Percentiles rank a stretch among this genome's conserved stretches.
Conservation (phyloP, 2,113 vertebrate genomes). For the Chloropsis hardwickii region DNA sequence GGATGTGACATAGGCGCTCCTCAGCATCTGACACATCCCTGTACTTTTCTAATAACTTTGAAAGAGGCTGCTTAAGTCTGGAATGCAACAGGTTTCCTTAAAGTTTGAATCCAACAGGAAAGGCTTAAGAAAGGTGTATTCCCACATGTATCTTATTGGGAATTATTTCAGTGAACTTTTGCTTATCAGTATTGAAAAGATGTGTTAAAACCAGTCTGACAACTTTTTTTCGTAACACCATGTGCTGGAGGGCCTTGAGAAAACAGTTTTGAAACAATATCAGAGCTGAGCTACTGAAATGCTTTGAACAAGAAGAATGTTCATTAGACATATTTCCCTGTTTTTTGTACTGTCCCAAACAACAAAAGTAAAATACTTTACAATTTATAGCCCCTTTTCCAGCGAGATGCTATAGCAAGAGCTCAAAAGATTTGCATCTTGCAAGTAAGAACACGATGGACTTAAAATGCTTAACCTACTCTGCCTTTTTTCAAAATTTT, state of each 20-base stretch:
- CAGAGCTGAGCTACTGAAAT: conserved; percentile 49
- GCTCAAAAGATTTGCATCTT: neutral
- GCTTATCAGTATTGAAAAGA: conserved; percentile 76
- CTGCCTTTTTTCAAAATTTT: neutral
- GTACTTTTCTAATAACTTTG: neutral
- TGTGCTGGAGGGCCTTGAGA: conserved; percentile 71
- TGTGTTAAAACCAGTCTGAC: conserved; percentile 80
- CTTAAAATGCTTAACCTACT: neutral
- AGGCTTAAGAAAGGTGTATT: conserved; percentile 14
- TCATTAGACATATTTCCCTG: conserved; percentile 13
- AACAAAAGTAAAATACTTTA: conserved; percentile 8
- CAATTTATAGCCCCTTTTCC: neutral
- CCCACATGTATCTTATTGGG: conserved; percentile 39
- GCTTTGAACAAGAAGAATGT: conserved; percentile 47
- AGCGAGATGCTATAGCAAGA: neutral
- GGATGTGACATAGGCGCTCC: conserved; percentile 48
- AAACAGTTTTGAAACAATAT: conserved; percentile 73
- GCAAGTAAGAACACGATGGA: conserved; percentile 11
- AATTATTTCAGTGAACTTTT: conserved; percentile 65
- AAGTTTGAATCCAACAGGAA: neutral
- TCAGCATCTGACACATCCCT: neutral
- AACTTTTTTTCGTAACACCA: conserved; percentile 64
- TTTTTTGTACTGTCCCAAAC: neutral
- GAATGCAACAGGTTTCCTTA: neutral
- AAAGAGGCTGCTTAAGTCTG: neutral